A percentile compares a stretch with the other conserved stretches of the same genome.
phyloP scores from a whole-genome alignment of 2,797 vertebrate genomes.

The Lithobates sylvaticus region DNA sequence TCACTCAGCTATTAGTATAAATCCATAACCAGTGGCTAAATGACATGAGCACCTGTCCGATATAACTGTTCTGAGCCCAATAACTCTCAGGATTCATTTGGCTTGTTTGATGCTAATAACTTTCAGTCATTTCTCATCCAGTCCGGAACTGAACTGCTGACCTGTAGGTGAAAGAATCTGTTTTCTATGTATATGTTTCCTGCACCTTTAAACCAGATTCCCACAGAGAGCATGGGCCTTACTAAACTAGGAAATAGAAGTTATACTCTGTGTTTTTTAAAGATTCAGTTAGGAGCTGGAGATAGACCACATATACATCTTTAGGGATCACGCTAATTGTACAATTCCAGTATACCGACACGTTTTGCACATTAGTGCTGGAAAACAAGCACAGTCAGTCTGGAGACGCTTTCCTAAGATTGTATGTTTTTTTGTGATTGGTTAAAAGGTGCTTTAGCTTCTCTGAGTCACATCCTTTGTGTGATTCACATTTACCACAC shows the following conservation, averaged over 20 bases:
- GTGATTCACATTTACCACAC: conserved; percentile 30
- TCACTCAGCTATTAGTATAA: not conserved
- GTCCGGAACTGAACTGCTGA: conserved; percentile 60
- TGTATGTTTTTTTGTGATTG: not conserved
- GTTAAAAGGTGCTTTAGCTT: conserved; percentile 15
- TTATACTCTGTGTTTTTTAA: conserved; percentile 2
- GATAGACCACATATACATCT: conserved; percentile 21
- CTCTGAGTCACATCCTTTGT: conserved; percentile 46
- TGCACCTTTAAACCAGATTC: conserved; percentile 59
- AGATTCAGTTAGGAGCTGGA: conserved; percentile 18
- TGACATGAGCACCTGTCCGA: conserved; percentile 56
- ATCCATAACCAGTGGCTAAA: conserved; percentile 10
- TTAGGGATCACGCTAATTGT: not conserved
- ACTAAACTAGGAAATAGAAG: conserved; percentile 50
- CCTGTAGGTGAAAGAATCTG: conserved; percentile 62
- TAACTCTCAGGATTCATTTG: conserved; percentile 45
- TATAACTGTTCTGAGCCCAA: conserved; percentile 52
- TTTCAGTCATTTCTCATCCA: conserved; percentile 62
- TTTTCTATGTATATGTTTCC: conserved; percentile 59
- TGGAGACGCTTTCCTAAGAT: not conserved
- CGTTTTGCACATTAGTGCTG: not conserved
- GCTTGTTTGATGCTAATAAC: conserved; percentile 60
- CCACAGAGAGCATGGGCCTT: conserved; percentile 49
- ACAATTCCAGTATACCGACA: not conserved
- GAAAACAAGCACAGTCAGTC: not conserved